These are phyloP conservation scores for Sebastes variabilis DNA, from an alignment of 2,797 vertebrate genomes.

Conservation along the genomic window DNA sequence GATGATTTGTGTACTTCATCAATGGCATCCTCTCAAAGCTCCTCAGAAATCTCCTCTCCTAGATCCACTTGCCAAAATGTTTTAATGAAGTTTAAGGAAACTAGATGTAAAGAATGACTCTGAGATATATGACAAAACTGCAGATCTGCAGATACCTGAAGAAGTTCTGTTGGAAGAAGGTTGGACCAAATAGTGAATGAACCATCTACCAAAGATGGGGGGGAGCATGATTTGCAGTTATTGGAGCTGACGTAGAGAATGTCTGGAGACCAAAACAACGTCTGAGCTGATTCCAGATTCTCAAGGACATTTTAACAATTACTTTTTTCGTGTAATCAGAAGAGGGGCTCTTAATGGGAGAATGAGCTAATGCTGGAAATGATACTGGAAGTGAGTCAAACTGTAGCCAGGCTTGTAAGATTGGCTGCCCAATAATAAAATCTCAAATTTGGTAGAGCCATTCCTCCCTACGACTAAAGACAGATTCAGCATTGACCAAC, in stretches of 20 bases:
- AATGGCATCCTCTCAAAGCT: not conserved
- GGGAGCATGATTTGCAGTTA: not conserved
- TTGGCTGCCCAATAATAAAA: not conserved
- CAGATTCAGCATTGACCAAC: too few species aligned
- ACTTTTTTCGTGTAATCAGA: not conserved
- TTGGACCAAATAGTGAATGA: not conserved
- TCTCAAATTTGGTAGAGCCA: not conserved
- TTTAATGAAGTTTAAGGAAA: not conserved
- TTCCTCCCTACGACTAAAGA: too few species aligned
- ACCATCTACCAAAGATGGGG: not conserved
- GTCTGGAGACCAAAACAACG: not conserved
- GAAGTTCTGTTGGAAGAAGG: not conserved
- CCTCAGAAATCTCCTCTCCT: not conserved
- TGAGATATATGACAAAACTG: not conserved
- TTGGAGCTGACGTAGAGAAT: not conserved
- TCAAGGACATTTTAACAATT: not conserved
- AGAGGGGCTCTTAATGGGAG: not conserved
- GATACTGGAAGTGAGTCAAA: not conserved
- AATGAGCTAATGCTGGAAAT: not conserved
- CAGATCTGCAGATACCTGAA: not conserved
- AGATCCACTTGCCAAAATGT: not conserved
- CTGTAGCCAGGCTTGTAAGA: too few species aligned
- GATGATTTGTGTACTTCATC: not conserved
- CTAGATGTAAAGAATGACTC: not conserved
- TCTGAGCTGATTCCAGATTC: not conserved